A percentile compares a stretch with the other conserved stretches of the same genome.
phyloP scores from a whole-genome alignment of 2,797 vertebrate genomes.

The Iguana delicatissima region DNA sequence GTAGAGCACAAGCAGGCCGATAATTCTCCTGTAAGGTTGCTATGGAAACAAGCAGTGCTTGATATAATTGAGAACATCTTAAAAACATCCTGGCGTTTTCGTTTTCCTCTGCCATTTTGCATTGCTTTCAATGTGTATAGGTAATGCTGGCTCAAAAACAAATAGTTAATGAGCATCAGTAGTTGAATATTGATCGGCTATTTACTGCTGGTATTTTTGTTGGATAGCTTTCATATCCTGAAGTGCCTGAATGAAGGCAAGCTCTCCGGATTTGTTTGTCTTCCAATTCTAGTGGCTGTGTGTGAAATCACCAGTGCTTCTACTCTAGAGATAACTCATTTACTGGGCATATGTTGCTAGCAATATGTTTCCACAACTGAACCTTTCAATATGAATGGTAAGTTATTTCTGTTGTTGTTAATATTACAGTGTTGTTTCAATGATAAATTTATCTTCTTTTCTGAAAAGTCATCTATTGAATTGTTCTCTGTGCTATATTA shows the following conservation, averaged over 20 bases:
- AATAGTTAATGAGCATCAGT: constrained; percentile 69
- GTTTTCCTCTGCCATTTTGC: constrained; percentile 83
- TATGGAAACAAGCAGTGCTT: constrained; percentile 86
- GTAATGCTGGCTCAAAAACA: constrained; percentile 72
- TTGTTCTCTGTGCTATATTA: constrained; percentile 45
- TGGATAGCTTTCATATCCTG: constrained; percentile 49
- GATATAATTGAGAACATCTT: constrained; percentile 85
- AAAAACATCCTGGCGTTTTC: constrained; percentile 82
- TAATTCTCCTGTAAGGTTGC: constrained; percentile 86
- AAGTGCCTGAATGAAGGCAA: constrained; percentile 75
- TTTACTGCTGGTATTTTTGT: constrained; percentile 63
- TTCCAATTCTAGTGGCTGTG: constrained; percentile 63
- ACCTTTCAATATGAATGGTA: constrained; percentile 86
- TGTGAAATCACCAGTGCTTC: constrained; percentile 74
- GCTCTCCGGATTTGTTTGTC: constrained; percentile 74
- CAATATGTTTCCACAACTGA: constrained; percentile 84
- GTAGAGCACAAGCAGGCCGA: constrained; percentile 82
- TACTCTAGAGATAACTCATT: constrained; percentile 77
- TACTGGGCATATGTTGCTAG: constrained; percentile 77
- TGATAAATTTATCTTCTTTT: constrained; percentile 42
- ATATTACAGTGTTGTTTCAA: constrained; percentile 47
- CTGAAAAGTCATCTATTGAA: constrained; percentile 57
- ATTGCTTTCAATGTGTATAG: constrained; percentile 78
- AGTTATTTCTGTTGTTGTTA: constrained; percentile 76
- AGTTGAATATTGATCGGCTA: constrained; percentile 73